Evolutionary conservation across 2,113 vertebrate genomes (phyloP), one percentile per base, ranked within the genome.

Genomic region (Hippocampus barbouri): DNA sequence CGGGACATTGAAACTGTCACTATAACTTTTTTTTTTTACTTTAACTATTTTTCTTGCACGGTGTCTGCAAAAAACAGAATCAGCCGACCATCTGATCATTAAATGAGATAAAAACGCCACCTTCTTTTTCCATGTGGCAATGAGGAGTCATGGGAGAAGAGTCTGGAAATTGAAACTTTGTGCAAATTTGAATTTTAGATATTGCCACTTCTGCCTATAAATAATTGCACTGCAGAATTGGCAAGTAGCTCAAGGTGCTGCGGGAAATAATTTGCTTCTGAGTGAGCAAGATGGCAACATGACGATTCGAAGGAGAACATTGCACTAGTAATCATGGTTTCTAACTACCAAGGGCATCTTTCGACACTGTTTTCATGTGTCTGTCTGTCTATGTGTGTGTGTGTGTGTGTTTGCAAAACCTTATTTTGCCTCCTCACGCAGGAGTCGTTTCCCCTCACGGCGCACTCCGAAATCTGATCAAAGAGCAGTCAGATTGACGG

Each of bases 401-500:
- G 16, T 23, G 34, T 41, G 57, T 10, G 49, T 41, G n/a, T 70
- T 70, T 69, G 47, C 18, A 1, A 12, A 57, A 62, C 63, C 45
- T 47, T 38, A 65, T 64, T 69, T 80, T 72, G 41, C 23, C 73
- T 69, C 1, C 45, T 66, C 38, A 40, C 59, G 60, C 3, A 0
- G 59, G 57, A 62, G 64, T 65, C 71, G 69, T 74, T 68, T 43
- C 21, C 47, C 25, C 10, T 61, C 23, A 65, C 20, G 20, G 18
- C 10, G 2, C 16, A 7, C 15, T 71, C 23, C 40, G 38, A 14
- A 72, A 47, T 71, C 53, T 5, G 41, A 84, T 79, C 71, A 87
- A 80, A 82, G 78, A 71, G 61, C 68, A 73, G 63, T 66, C 47
- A 78, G 77, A 82, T 65, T 81, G 79, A 74, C 81, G 66, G 78